Evolutionary conservation across 1,140 invertebrate genomes (phyloP).

Genomic region (Plectus sambesii): DNA sequence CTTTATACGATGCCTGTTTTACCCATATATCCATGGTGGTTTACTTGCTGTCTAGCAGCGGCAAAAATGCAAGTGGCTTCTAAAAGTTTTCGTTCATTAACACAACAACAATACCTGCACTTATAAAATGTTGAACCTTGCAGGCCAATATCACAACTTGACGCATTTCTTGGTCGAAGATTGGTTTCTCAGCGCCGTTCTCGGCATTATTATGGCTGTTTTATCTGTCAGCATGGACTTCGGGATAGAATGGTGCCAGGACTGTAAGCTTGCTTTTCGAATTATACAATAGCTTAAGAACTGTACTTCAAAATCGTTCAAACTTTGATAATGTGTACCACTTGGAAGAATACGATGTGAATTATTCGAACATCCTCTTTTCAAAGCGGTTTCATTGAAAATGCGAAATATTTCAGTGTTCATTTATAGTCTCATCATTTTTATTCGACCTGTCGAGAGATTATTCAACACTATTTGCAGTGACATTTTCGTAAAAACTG

Average conservation of each 20-base stretch:
- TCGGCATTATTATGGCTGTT: constrained; percentile 39
- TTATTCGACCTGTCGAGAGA: constrained; percentile 29
- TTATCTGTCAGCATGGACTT: constrained; percentile 36
- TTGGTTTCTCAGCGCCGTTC: constrained; percentile 38
- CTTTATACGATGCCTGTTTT: no score
- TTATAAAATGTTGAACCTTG: no score
- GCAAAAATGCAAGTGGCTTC: no score
- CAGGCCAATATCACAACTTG: constrained; percentile 25
- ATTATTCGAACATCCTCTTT: constrained; percentile 1
- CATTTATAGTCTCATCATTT: constrained; percentile 33
- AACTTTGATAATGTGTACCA: constrained; percentile 4
- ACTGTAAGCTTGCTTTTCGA: constrained; percentile 26
- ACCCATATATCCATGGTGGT: no score
- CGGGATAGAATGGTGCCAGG: constrained; percentile 37
- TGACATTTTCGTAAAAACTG: no score
- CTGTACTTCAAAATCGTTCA: constrained; percentile 1
- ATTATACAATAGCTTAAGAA: constrained; percentile 9
- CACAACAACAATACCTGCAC: no score
- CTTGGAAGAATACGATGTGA: constrained; percentile 3
- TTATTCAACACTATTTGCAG: no score
- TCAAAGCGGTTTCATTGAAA: no score
- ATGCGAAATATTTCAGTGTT: constrained; percentile 1
- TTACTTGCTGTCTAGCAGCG: no score
- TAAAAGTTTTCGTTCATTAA: no score
- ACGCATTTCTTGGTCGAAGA: constrained; percentile 33